These are phyloP conservation scores for Montipora foliosa DNA, from an alignment of 64 coral and sea anemone species.

Conservation along the genomic window DNA sequence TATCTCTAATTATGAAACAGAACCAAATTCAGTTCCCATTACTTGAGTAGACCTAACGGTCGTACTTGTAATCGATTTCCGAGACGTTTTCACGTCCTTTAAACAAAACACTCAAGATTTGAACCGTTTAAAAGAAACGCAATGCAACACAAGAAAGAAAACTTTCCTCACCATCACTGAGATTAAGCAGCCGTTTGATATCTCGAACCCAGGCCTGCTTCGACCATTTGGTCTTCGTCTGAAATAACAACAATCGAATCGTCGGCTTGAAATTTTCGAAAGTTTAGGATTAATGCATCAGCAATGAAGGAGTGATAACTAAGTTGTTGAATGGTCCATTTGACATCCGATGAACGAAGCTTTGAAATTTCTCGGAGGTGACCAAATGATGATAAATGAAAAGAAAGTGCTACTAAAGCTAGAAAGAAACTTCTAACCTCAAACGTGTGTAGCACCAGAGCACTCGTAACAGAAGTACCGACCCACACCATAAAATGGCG, in stretches of 20 bases:
- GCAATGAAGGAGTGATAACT: neutral
- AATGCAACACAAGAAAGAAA: neutral
- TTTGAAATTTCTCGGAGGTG: no score
- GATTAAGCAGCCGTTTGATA: conserved; percentile 79
- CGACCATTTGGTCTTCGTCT: conserved; percentile 84
- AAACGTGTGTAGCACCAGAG: conserved; percentile 95
- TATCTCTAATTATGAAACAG: no score
- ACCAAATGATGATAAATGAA: no score
- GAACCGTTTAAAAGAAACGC: no score
- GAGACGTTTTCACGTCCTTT: no score
- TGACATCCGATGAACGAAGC: no score
- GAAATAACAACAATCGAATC: neutral
- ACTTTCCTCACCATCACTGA: conserved; percentile 59
- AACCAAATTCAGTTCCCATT: no score
- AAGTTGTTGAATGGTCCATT: no score
- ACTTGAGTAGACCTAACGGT: no score
- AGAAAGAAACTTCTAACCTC: conserved; percentile 62
- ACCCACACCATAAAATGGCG: conserved; percentile 93
- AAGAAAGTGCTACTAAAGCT: no score
- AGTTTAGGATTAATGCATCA: neutral
- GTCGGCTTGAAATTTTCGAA: neutral
- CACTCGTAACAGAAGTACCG: conserved; percentile 80
- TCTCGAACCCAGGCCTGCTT: conserved; percentile 89
- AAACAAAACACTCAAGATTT: no score
- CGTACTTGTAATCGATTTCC: no score